These are phyloP conservation scores for Bilobella aurantiaca DNA, from an alignment of 1,140 invertebrate species.

Conservation along the genomic window DNA sequence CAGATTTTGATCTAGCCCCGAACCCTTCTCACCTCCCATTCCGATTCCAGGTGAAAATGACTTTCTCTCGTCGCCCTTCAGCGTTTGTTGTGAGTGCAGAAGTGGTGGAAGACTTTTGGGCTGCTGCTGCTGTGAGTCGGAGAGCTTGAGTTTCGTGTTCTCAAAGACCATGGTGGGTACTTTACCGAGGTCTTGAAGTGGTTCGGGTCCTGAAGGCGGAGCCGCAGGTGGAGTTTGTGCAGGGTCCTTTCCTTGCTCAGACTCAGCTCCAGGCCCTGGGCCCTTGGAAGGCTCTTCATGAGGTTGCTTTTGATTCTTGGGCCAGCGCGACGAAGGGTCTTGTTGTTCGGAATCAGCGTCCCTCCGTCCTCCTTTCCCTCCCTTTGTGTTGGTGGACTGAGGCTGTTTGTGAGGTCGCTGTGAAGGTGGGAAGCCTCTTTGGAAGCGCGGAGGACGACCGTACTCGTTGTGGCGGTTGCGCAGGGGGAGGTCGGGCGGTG, in stretches of 20 bases:
- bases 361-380: constrained; percentile 24
- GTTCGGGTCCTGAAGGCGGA: neutral
- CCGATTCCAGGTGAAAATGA: too few species aligned
- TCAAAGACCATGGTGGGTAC: constrained; percentile 30
- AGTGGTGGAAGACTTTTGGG: too few species aligned
- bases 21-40: too few species aligned
- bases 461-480: constrained; percentile 3
- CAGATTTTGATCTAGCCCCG: too few species aligned
- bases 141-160: constrained; percentile 27
- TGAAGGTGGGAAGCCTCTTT: neutral
- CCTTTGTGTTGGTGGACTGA: constrained; percentile 30
- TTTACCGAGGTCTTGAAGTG: constrained; percentile 7
- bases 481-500: constrained; percentile 19
- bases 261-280: constrained; percentile 10
- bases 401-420: constrained; percentile 12
- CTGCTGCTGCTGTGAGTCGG: neutral
- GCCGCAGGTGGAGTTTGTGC: neutral
- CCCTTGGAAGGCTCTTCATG: constrained; percentile 12
- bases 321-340: too few species aligned
- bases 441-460: constrained; percentile 1
- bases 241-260: constrained; percentile 16
- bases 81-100: constrained; percentile 13
- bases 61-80: constrained; percentile 10
- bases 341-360: neutral
- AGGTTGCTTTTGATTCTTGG: constrained; percentile 1